Percentiles rank a stretch among this genome's conserved stretches.
phyloP scores from a whole-genome alignment of 2,888 invertebrate genomes.

The Chymomyza fuscimana region DNA sequence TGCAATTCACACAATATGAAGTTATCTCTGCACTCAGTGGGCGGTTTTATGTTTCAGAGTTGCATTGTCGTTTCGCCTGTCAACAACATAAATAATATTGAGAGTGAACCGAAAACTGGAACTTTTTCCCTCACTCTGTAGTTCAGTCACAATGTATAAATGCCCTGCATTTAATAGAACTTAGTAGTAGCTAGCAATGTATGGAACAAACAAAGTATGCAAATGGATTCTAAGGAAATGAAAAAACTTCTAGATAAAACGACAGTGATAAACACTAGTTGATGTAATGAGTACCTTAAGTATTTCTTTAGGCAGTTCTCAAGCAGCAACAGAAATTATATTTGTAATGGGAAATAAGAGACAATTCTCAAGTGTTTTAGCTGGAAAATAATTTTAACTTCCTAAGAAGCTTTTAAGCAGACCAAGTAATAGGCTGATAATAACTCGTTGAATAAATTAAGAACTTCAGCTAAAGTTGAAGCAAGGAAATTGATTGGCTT shows the following conservation, averaged over 20 bases:
- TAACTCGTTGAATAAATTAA: too few species aligned
- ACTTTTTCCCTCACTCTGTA: background rate
- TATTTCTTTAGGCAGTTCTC: background rate
- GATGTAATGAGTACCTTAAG: background rate
- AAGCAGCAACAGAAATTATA: background rate
- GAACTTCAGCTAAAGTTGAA: too few species aligned
- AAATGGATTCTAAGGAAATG: background rate
- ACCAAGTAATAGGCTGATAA: too few species aligned
- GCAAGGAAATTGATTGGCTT: too few species aligned
- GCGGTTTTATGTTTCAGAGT: conserved; percentile 66
- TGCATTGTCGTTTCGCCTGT: conserved; percentile 53
- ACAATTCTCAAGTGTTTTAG: background rate
- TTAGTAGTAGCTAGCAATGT: background rate
- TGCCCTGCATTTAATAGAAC: background rate
- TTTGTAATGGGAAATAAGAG: background rate
- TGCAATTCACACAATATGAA: conserved; percentile 56
- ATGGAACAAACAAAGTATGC: background rate
- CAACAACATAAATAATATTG: conserved; percentile 60
- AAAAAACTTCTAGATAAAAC: background rate
- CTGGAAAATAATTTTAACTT: background rate
- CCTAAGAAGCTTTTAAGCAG: background rate
- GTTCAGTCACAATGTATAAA: background rate
- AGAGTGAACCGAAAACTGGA: conserved; percentile 17
- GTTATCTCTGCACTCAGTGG: conserved; percentile 62
- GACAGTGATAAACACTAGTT: background rate